A percentile compares a stretch with the other conserved stretches of the same genome.
Conservation (phyloP, 2,888 invertebrate species). For the Perizoma flavofasciatum region DNA sequence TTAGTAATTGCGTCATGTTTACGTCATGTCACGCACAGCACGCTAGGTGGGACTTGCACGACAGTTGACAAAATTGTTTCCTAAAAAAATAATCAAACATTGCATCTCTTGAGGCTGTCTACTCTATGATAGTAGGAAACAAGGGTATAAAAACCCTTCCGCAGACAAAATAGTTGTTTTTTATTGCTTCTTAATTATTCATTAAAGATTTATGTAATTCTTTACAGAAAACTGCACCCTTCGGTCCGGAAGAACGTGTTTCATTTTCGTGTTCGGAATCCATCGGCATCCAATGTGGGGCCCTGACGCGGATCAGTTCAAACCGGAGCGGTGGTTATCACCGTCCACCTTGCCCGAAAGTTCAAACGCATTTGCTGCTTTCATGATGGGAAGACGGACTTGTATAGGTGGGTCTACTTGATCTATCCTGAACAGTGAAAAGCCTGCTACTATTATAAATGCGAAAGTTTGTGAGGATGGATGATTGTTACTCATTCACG, state of each 20-base stretch:
- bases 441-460: no score
- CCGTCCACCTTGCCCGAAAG: slow-evolving; percentile 51
- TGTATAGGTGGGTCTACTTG: slow-evolving; percentile 56
- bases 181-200: not conserved
- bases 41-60: no score
- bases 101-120: no score
- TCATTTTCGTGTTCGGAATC: slow-evolving; percentile 55
- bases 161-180: no score
- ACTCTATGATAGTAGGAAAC: no score
- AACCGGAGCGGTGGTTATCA: slow-evolving; percentile 63
- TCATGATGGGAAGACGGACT: slow-evolving; percentile 59
- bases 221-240: slow-evolving; percentile 59
- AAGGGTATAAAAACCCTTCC: no score
- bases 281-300: slow-evolving; percentile 64
- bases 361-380: slow-evolving; percentile 55
- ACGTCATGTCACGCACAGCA: no score
- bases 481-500: no score
- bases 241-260: slow-evolving; percentile 53
- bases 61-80: no score
- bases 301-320: slow-evolving; percentile 55
- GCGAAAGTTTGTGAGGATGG: no score
- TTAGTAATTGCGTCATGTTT: no score
- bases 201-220: not conserved
- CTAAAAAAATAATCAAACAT: no score
- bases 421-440: not conserved